These are phyloP conservation scores for Drosophila paulistorum DNA, from an alignment of 1,140 invertebrate genomes.

Conservation along the genomic window DNA sequence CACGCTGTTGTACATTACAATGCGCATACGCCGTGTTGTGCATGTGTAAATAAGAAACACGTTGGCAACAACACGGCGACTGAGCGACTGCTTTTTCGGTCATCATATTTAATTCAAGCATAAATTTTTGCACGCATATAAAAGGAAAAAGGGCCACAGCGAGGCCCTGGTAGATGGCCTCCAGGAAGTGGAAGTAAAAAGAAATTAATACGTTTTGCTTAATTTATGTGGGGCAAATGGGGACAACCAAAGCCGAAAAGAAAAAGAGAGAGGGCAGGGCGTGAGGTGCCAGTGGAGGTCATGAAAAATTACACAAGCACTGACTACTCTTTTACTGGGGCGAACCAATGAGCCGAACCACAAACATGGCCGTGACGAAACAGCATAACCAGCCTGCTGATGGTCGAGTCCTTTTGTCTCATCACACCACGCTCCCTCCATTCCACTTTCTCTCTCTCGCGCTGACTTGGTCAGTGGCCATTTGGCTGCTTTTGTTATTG, in stretches of 20 bases:
- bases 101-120: constrained; percentile 81
- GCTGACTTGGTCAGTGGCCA: constrained; percentile 1
- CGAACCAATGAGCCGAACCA: constrained; percentile 75
- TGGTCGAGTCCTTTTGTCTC: constrained; percentile 61
- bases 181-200: constrained; percentile 55
- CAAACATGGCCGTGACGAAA: constrained; percentile 72
- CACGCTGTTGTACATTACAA: constrained; percentile 74
- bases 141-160: constrained; percentile 46
- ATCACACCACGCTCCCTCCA: constrained; percentile 39
- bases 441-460: too few relatives aligned
- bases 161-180: not conserved
- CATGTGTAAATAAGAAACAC: constrained; percentile 70
- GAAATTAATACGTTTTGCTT: constrained; percentile 80
- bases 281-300: constrained; percentile 24
- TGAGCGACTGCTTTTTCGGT: constrained; percentile 75
- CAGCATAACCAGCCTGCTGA: constrained; percentile 7
- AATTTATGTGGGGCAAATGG: constrained; percentile 62
- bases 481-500: constrained; percentile 53
- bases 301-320: constrained; percentile 70
- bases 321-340: constrained; percentile 15
- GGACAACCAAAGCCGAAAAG: not conserved
- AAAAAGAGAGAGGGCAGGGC: not conserved
- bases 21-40: constrained; percentile 75
- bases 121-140: constrained; percentile 81
- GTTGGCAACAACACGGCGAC: constrained; percentile 29